phyloP scores from a whole-genome alignment of 2,888 invertebrate species.

The Ctenicera cuprea region DNA sequence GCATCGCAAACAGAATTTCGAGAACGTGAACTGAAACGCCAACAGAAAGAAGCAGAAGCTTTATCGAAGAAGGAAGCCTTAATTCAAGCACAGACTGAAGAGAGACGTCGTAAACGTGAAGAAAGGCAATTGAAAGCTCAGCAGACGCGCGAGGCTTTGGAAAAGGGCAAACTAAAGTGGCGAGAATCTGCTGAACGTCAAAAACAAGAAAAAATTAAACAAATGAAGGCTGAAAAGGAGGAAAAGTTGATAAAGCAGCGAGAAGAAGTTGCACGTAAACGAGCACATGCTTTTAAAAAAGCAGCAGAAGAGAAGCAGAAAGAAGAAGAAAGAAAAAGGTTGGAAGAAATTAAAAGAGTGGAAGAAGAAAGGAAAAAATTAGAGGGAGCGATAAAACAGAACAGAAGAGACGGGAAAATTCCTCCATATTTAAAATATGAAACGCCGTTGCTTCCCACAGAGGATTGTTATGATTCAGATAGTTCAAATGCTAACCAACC shows the following conservation, averaged over 20 bases:
- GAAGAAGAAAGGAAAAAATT: conserved; percentile 63
- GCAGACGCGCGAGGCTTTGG: conserved; percentile 73
- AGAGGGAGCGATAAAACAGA: conserved; percentile 26
- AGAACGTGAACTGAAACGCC: conserved; percentile 60
- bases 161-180: conserved; percentile 72
- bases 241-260: conserved; percentile 72
- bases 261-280: conserved; percentile 73
- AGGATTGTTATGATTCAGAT: conserved; percentile 77
- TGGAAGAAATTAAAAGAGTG: conserved; percentile 59
- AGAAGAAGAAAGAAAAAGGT: conserved; percentile 63
- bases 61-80: conserved; percentile 77
- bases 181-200: conserved; percentile 73
- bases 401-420: no score
- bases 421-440: conserved; percentile 62
- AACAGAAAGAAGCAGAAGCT: conserved; percentile 69
- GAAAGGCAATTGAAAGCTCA: conserved; percentile 72
- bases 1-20: conserved; percentile 63
- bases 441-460: conserved; percentile 73
- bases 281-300: conserved; percentile 72
- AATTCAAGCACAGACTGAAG: conserved; percentile 76
- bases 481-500: conserved; percentile 66
- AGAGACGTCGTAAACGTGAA: conserved; percentile 72
- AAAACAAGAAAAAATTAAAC: conserved; percentile 69
- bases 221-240: conserved; percentile 63
- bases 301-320: conserved; percentile 68